Percentiles rank a stretch among this genome's conserved stretches.
phyloP scores from a whole-genome alignment of 2,888 invertebrate species.

The Drosophila koepferae region DNA sequence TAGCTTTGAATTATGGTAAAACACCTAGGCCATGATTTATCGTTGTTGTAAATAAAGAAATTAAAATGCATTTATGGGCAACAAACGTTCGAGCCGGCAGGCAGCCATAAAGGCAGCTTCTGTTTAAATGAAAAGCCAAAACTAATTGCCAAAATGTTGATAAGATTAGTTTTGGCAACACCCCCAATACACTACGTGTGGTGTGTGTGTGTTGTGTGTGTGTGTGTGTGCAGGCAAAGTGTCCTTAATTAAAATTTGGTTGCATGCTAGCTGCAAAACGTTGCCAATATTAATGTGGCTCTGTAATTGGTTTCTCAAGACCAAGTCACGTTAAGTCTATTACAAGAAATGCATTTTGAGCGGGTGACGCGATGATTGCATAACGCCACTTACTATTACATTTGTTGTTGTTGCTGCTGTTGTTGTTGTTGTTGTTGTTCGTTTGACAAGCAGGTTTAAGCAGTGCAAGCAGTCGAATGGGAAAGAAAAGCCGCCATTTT shows the following conservation, averaged over 20 bases:
- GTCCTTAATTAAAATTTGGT: constrained; percentile 76
- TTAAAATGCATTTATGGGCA: constrained; percentile 79
- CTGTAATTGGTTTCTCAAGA: constrained; percentile 77
- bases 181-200: constrained; percentile 38
- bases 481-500: constrained; percentile 33
- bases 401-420: constrained; percentile 5
- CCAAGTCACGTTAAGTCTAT: constrained; percentile 77
- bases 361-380: constrained; percentile 44
- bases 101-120: constrained; percentile 46
- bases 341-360: constrained; percentile 72
- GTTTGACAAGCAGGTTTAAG: constrained; percentile 54
- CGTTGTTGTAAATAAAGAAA: constrained; percentile 78
- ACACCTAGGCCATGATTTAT: constrained; percentile 75
- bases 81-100: constrained; percentile 6
- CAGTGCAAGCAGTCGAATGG: constrained; percentile 26
- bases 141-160: constrained; percentile 78
- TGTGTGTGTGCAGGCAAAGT: constrained; percentile 33
- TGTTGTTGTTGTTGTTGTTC: constrained; percentile 6
- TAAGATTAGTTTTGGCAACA: constrained; percentile 65
- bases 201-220: constrained; percentile 11
- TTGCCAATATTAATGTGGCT: constrained; percentile 73
- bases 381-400: constrained; percentile 33
- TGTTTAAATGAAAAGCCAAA: constrained; percentile 49
- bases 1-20: constrained; percentile 72
- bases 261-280: constrained; percentile 66